Percentiles rank a stretch among this genome's conserved stretches.
phyloP scores from a whole-genome alignment of 2,113 vertebrate species.

The Zingel zingel region DNA sequence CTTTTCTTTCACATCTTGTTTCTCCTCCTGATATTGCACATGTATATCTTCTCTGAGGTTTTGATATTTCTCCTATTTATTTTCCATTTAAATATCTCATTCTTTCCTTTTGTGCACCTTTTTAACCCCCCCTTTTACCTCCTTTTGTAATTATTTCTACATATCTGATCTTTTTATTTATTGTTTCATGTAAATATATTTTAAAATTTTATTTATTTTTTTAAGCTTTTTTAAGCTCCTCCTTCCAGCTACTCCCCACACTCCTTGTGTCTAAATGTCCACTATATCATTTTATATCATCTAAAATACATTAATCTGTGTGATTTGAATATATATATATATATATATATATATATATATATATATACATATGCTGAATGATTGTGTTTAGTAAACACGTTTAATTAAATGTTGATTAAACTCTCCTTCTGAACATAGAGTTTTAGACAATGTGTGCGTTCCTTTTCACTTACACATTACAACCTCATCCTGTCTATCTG shows the following conservation, averaged over 20 bases:
- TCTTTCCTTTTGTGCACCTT: not conserved
- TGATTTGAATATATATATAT: not conserved
- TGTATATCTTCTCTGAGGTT: not conserved
- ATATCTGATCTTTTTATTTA: not conserved
- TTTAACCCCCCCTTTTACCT: not conserved
- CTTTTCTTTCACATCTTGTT: not conserved
- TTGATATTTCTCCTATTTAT: not conserved
- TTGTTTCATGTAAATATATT: not conserved
- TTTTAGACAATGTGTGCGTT: not conserved
- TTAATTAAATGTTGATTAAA: not conserved
- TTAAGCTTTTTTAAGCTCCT: constrained; percentile 7
- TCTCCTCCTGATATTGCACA: constrained; percentile 2
- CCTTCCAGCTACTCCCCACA: not conserved
- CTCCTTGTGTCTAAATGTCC: constrained; percentile 12
- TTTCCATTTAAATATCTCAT: constrained; percentile 1
- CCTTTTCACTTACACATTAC: not conserved
- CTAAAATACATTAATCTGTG: not conserved
- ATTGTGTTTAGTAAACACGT: constrained; percentile 8
- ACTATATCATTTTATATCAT: constrained; percentile 12
- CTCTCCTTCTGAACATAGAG: not conserved
- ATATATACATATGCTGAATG: not conserved
- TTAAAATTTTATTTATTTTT: not conserved
- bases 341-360: too few relatives aligned
- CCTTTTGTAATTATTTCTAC: constrained; percentile 1
- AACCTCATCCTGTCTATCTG: not conserved